These are phyloP conservation scores for Syndactyla subalaris DNA, from an alignment of 2,797 vertebrate species.

Conservation along the genomic window DNA sequence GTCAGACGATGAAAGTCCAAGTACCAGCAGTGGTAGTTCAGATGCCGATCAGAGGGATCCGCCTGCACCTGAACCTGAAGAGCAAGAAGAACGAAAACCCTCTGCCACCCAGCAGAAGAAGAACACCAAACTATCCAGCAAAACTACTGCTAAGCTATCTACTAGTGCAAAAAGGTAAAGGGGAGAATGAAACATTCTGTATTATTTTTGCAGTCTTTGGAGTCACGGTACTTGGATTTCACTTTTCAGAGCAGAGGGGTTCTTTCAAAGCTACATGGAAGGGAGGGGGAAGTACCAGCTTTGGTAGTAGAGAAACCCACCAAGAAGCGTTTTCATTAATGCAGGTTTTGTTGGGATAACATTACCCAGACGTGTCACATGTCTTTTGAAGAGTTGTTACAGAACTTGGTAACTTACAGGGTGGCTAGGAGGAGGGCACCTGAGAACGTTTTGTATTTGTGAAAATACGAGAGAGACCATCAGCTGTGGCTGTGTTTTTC, in stretches of 20 bases:
- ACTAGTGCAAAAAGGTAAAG: slow-evolving; percentile 91
- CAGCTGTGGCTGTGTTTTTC: neutral
- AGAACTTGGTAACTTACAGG: neutral
- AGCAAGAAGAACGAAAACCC: slow-evolving; percentile 88
- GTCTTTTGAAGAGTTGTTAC: neutral
- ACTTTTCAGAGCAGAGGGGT: neutral
- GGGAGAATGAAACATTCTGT: neutral
- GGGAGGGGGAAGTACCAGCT: neutral
- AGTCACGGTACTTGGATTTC: neutral
- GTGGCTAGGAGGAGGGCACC: neutral
- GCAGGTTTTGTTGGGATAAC: neutral
- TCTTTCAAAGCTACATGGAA: neutral
- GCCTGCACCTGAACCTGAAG: slow-evolving; percentile 86
- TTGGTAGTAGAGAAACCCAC: neutral
- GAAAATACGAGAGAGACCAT: fast-evolving
- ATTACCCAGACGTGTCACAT: neutral
- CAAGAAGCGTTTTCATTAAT: neutral
- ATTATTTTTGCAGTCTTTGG: neutral
- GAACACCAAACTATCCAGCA: slow-evolving; percentile 89
- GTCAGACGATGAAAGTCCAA: slow-evolving; percentile 91
- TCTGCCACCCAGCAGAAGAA: slow-evolving; percentile 90
- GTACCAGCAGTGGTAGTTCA: slow-evolving; percentile 91
- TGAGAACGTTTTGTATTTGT: fast-evolving
- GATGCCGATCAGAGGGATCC: slow-evolving; percentile 90
- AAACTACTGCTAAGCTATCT: slow-evolving; percentile 91